These are phyloP conservation scores for Muraenolepis orangiensis DNA, from an alignment of 2,797 vertebrate genomes.

Conservation along the genomic window DNA sequence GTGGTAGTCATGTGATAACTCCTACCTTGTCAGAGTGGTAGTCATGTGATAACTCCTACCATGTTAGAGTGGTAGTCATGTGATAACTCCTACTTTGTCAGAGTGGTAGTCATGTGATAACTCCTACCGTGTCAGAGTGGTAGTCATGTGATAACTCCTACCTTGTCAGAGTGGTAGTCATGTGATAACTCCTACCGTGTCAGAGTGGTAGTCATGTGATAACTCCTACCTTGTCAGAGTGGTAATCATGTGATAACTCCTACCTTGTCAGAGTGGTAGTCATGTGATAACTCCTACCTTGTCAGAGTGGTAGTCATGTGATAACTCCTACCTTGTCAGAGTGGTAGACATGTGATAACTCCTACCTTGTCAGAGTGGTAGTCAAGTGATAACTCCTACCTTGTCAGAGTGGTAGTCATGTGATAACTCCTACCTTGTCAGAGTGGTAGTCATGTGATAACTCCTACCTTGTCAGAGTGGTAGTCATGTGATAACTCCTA, in stretches of 20 bases:
- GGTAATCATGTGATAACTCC: too few species aligned
- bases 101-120: conserved; percentile 45
- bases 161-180: conserved; percentile 46
- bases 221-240: conserved; percentile 44
- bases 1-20: conserved; percentile 26
- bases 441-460: conserved; percentile 45
- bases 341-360: neutral
- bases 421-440: conserved; percentile 37
- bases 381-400: too few species aligned
- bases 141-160: conserved; percentile 15
- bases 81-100: conserved; percentile 37
- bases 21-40: conserved; percentile 48
- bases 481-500: conserved; percentile 15
- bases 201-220: neutral
- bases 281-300: conserved; percentile 36
- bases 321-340: too few species aligned
- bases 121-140: too few species aligned
- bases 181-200: too few species aligned
- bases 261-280: too few species aligned
- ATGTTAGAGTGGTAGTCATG: too few species aligned
- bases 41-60: too few species aligned
- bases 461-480: too few species aligned
- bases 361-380: conserved; percentile 48
- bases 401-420: too few species aligned
- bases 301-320: conserved; percentile 37